phyloP scores from a whole-genome alignment of 2,888 invertebrate genomes.

The Sepioteuthis lessoniana region DNA sequence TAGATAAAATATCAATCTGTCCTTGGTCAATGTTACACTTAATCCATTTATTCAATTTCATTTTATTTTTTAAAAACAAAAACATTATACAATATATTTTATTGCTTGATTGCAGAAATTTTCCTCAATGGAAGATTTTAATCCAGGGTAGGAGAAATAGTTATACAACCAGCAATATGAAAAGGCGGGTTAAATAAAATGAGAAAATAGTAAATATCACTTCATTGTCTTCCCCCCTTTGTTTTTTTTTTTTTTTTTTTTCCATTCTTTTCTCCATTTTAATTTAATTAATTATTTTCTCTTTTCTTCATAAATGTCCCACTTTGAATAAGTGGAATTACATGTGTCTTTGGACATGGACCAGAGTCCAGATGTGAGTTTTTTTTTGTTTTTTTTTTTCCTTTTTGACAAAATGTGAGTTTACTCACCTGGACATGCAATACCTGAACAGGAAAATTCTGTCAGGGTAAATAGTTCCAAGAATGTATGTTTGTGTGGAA shows the following conservation, averaged over 20 bases:
- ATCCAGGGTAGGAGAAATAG: not conserved
- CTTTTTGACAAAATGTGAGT: too few relatives aligned
- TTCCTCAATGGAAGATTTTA: not conserved
- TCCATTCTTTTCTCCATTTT: not conserved
- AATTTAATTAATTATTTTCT: not conserved
- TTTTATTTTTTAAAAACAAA: too few relatives aligned
- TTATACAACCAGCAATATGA: conserved; percentile 6
- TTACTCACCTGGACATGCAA: not conserved
- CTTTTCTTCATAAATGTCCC: not conserved
- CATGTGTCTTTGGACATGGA: not conserved
- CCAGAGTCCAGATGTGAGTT: conserved; percentile 3
- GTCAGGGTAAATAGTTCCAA: not conserved
- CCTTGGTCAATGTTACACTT: not conserved
- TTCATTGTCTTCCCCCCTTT: not conserved
- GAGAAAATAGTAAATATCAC: not conserved
- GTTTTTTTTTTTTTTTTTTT: not conserved
- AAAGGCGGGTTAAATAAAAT: not conserved
- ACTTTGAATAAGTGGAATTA: not conserved
- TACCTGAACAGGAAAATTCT: not conserved
- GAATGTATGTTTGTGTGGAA: not conserved
- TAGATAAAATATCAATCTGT: too few relatives aligned
- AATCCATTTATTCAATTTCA: not conserved
- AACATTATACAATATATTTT: not conserved
- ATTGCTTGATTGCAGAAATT: not conserved
- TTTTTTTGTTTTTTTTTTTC: too few relatives aligned